These are phyloP conservation scores for Wasmannia auropunctata DNA, from an alignment of 1,140 invertebrate genomes.

Conservation along the genomic window DNA sequence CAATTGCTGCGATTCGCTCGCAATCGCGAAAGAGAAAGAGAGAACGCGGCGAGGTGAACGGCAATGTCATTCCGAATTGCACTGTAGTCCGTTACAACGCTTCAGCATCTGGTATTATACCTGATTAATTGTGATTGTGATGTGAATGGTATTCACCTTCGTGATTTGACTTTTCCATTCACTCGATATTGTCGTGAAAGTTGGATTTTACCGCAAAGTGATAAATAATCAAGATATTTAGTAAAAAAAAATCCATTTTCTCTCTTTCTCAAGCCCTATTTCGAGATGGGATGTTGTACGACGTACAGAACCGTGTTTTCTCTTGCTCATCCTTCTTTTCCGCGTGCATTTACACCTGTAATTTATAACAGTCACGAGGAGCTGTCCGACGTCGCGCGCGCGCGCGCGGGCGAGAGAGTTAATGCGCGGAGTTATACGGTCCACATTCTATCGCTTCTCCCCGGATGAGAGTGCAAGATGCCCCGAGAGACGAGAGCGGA, in stretches of 20 bases:
- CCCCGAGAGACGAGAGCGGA: conserved; percentile 28
- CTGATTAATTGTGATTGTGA: conserved; percentile 10
- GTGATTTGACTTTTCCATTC: background rate
- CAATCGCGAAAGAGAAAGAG: conserved; percentile 15
- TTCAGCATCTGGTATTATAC: background rate
- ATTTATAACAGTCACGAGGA: conserved; percentile 49
- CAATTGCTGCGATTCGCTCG: conserved; percentile 24
- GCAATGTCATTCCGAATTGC: background rate
- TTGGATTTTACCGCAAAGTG: background rate
- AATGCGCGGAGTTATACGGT: conserved; percentile 33
- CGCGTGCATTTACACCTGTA: conserved; percentile 45
- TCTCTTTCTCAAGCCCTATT: background rate
- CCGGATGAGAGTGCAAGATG: conserved; percentile 55
- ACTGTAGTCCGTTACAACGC: background rate
- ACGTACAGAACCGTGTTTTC: conserved; percentile 22
- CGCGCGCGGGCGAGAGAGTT: conserved; percentile 40
- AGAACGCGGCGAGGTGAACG: background rate
- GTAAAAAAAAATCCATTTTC: background rate
- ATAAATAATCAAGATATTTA: background rate
- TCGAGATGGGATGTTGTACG: conserved; percentile 2
- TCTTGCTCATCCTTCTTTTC: conserved; percentile 15
- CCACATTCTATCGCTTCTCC: conserved; percentile 45
- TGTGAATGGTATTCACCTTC: background rate
- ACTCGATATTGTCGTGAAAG: background rate
- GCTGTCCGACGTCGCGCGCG: conserved; percentile 42